A percentile compares a stretch with the other conserved stretches of the same genome.
These are phyloP conservation scores for Indri indri DNA, from an alignment of 2,113 vertebrate species.

Conservation along the genomic window DNA sequence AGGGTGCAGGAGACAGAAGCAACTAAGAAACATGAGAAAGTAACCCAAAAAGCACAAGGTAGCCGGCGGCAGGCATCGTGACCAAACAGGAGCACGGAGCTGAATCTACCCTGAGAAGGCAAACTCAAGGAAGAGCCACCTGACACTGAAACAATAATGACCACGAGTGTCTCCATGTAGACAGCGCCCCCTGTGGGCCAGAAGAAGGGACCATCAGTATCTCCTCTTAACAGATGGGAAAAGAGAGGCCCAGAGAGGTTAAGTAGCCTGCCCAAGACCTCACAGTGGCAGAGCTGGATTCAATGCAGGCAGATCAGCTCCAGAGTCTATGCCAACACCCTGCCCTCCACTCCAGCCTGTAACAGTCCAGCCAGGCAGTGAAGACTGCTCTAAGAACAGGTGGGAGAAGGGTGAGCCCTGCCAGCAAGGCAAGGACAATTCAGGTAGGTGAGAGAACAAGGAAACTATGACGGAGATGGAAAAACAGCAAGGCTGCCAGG, in stretches of 20 bases:
- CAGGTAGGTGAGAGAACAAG: not conserved
- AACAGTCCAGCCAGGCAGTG: not conserved
- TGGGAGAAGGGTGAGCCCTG: not conserved
- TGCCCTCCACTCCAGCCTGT: not conserved
- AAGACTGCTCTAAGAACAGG: not conserved
- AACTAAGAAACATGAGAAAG: not conserved
- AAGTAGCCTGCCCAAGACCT: not conserved
- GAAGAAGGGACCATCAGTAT: not conserved
- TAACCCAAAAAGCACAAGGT: not conserved
- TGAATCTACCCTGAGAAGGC: not conserved
- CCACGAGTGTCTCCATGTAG: no score
- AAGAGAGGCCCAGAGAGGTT: not conserved
- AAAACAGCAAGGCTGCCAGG: not conserved
- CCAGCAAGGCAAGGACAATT: not conserved
- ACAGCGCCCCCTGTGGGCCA: not conserved
- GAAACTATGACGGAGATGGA: no score
- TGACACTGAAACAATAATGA: not conserved
- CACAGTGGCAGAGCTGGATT: not conserved
- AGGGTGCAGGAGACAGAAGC: not conserved
- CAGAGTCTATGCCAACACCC: not conserved
- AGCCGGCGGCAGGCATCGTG: not conserved
- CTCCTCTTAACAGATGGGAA: not conserved
- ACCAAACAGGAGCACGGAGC: not conserved
- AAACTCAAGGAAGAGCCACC: not conserved
- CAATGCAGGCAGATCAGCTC: not conserved